Evolutionary conservation across 2,888 invertebrate genomes (phyloP), one percentile per base, ranked within the genome.

Genomic region (Pocota personata): DNA sequence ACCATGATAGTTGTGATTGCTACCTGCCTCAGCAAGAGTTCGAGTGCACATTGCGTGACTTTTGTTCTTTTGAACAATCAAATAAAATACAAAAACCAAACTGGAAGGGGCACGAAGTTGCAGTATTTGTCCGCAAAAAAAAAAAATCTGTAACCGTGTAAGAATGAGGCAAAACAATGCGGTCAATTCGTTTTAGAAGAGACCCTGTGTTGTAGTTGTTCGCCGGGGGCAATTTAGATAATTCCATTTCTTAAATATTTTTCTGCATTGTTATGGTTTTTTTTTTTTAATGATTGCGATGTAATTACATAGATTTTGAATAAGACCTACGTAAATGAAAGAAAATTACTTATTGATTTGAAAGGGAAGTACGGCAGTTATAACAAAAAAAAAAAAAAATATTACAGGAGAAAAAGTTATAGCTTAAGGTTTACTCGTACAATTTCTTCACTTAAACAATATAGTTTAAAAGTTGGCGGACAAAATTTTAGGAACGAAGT

Each of bases 31-130:
- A 10, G 32, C 32, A 1, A 32, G 32, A 32, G 10, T 32, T 10
- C 32, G 32, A 32, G 80, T 79, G 84, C 79, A 84, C 84, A 80
- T 84, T 84, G 84, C 84, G 84, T 84, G 84, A 84, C 84, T 83
- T 83, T 71, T 84, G 84, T 80, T 84, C 75, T 66, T 71, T 73
- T 48, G 69, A 75, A 66, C 79, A 84, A 84, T 80, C 69, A 75
- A 75, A 75, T 50, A 30, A 64, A 76, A 62, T 24, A 60, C 57
- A 77, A 77, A 52, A 24, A 52, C 21, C 52, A n/a, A 40, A 60
- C 40, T 37, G 24, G 24, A 32, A 58, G 64, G 55, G 35, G 58
- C 60, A 52, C 16, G 12, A 2, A 43, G 40, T 82, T 76, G 62
- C 55, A 66, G 50, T 57, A 14, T 78, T 77, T 77, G 72, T 72